Evolutionary conservation across 2,888 invertebrate genomes (phyloP), one percentile per base, ranked within the genome.

Genomic region (Chloroclystis v-ata): DNA sequence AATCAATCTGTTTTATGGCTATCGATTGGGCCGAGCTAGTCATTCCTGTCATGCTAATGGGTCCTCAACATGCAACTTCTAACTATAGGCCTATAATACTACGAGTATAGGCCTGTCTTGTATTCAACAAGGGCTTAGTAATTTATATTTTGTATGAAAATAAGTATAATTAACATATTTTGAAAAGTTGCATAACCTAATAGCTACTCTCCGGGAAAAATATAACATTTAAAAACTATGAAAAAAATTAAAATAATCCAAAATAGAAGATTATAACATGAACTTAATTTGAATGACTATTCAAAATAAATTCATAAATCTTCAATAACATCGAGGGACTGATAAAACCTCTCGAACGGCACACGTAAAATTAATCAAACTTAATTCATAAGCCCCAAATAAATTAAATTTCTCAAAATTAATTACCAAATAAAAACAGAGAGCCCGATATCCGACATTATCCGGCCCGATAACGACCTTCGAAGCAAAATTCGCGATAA

Each of bases 401-500:
- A 54, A 54, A 59, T 59, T 53, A 56, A 54, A 53, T 51, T 47
- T 40, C 37, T 42, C 49, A 47, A 54, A 59, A 57, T 59, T 59
- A 57, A 59, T 59, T 52, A 59, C 59, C 49, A 57, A 59, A 59
- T 59, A 59, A 59, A 58, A 59, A 55, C 51, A 51, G 42, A 54
- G 45, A 45, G 51, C 47, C 53, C 54, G 52, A 54, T 55, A 56
- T 54, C 49, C 52, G 38, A 47, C 53, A 55, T 55, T 57, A 42
- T 52, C 51, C 51, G 47, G 47, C 49, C 56, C 55, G 52, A 59
- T 61, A 59, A 60, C 55, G 59, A 57, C 49, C 52, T 43, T 43
- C 48, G 50, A 54, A 52, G 43, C 50, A 47, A 52, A 56, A 45
- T 62, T 61, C 54, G 60, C 72, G 70, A 77, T 78, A 74, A 75